A percentile compares a stretch with the other conserved stretches of the same genome.
phyloP scores from a whole-genome alignment of 2,888 invertebrate genomes.

The Rhagonycha lutea region DNA sequence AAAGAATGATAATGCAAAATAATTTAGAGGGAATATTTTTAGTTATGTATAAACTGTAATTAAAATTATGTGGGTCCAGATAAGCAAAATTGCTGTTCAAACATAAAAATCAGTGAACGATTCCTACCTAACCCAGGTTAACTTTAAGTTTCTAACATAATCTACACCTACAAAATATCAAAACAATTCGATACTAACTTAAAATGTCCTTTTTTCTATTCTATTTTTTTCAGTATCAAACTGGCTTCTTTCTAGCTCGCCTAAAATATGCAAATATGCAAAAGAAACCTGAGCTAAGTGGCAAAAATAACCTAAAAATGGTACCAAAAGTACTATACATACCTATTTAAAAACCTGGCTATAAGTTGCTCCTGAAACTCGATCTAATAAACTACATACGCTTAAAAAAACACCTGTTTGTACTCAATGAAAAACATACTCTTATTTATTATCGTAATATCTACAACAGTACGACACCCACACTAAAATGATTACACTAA shows the following conservation, averaged over 20 bases:
- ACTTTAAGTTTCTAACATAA: constrained; percentile 32
- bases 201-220: constrained; percentile 1
- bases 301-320: constrained; percentile 34
- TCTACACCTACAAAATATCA: constrained; percentile 14
- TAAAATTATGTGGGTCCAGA: not conserved
- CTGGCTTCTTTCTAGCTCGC: not conserved
- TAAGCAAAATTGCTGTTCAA: not conserved
- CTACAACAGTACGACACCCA: constrained; percentile 25
- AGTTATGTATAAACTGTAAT: not conserved
- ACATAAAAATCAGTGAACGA: constrained; percentile 11
- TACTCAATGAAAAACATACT: constrained; percentile 25
- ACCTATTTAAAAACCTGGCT: constrained; percentile 41
- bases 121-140: constrained; percentile 50
- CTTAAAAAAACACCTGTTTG: constrained; percentile 30
- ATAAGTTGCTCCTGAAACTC: constrained; percentile 30
- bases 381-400: constrained; percentile 22
- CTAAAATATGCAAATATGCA: constrained; percentile 13
- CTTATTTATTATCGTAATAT: constrained; percentile 28
- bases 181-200: constrained; percentile 1
- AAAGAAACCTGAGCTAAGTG: constrained; percentile 51
- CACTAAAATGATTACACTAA: constrained; percentile 20
- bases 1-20: not conserved
- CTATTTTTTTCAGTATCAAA: not conserved
- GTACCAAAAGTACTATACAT: constrained; percentile 43
- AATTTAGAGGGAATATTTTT: not conserved